Conservation (phyloP, 2,113 vertebrate species). For the Zapornia atra region DNA sequence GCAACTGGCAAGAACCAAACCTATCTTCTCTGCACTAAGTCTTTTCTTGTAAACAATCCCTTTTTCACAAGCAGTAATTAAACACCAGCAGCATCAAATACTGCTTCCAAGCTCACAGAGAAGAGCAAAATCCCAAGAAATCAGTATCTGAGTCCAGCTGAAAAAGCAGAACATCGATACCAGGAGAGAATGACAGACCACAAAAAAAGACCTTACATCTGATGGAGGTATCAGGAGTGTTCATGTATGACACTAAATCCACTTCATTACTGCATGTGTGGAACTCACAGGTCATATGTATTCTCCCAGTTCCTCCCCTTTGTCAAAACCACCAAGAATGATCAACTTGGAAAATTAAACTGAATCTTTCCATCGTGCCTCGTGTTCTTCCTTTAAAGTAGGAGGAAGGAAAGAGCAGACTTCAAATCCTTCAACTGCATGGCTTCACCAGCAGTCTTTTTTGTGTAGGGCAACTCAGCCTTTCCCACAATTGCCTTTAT, state of each 20-base stretch:
- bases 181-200: not conserved
- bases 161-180: not conserved
- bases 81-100: not conserved
- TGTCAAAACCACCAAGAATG: not conserved
- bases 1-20: not conserved
- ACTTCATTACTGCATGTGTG: not conserved
- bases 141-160: not conserved
- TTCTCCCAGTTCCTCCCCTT: not conserved
- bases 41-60: not conserved
- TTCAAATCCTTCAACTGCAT: not conserved
- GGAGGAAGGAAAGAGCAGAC: not conserved
- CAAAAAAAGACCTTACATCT: not conserved
- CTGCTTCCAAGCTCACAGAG: not conserved
- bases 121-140: not conserved
- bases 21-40: not conserved
- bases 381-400: not conserved
- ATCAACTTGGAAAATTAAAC: not conserved
- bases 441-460: not conserved
- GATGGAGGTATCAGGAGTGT: not conserved
- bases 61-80: not conserved
- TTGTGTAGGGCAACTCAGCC: accelerated
- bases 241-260: not conserved
- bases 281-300: not conserved
- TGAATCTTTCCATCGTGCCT: not conserved
- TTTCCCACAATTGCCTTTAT: not conserved